Evolutionary conservation across 2,888 invertebrate genomes (phyloP), one percentile per base, ranked within the genome.

Genomic region (Helleia helle): DNA sequence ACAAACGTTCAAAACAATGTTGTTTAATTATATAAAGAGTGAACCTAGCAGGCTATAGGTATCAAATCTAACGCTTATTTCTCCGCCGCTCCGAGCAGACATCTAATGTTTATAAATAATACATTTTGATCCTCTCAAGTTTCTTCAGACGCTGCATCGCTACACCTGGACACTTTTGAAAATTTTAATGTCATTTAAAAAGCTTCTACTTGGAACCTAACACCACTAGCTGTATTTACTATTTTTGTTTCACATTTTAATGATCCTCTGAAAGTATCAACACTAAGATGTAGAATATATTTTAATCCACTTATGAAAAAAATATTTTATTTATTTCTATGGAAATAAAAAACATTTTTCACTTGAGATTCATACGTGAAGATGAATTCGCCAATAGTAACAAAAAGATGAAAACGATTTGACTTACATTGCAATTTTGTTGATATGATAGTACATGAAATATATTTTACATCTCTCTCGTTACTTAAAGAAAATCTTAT

Each of bases 31-130:
- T 14, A 8, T 1, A 11, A 11, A 30, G 9, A 45, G 31, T 39
- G 38, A 29, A 18, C 14, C 28, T 41, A 24, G 24, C 39, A 24
- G 17, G n/a, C 36, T 39, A n/a, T 26, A 15, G 29, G 8, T 24
- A 31, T 11, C 14, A 9, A 18, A 11, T 27, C 25, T 26, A 50
- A 46, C 46, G 51, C 49, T 52, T 54, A 53, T 46, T 44, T 49
- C 42, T 41, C 41, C 42, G n/a, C n/a, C 43, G 42, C 36, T n/a
- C n/a, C 38, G 41, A 36, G 48, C 44, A 56, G 56, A 56, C 59
- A 52, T 54, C 52, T 48, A 51, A 48, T 42, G 46, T 61, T 62
- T 62, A 69, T 71, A 71, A 70, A 71, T 71, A 71, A 71, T 65
- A 71, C 68, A 71, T 71, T 63, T 61, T 59, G 58, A 66, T 68